Conservation (phyloP, 2,888 invertebrate species). For the Ophion ellenae region DNA sequence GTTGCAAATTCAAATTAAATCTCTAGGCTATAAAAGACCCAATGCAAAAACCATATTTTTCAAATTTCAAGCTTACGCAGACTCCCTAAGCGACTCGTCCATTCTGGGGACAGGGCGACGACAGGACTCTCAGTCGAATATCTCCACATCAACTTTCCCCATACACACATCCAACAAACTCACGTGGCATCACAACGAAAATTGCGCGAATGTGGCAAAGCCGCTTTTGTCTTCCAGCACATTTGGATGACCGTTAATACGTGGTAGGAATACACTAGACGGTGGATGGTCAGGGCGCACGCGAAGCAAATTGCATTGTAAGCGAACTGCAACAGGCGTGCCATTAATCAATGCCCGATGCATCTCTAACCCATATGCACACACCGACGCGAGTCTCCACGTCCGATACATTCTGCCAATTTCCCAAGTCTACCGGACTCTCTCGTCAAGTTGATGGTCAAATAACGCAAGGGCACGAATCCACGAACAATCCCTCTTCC, state of each 20-base stretch:
- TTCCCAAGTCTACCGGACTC: conserved; percentile 74
- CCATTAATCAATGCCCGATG: conserved; percentile 83
- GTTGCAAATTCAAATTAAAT: too few species aligned
- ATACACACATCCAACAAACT: background rate
- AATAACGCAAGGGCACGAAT: conserved; percentile 64
- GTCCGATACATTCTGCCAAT: conserved; percentile 80
- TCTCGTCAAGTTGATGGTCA: conserved; percentile 59
- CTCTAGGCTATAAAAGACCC: too few species aligned
- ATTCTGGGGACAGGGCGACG: too few species aligned
- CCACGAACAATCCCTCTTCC: conserved; percentile 38
- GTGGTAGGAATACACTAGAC: background rate
- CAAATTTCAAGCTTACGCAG: too few species aligned
- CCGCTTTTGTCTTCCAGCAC: background rate
- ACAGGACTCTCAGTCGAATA: too few species aligned
- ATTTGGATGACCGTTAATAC: background rate
- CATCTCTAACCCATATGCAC: conserved; percentile 69
- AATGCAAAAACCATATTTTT: too few species aligned
- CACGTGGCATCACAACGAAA: background rate
- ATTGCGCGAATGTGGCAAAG: background rate
- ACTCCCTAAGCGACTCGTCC: too few species aligned
- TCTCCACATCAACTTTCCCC: background rate
- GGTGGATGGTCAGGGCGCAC: background rate
- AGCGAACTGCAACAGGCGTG: conserved; percentile 83
- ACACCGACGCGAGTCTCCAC: conserved; percentile 54
- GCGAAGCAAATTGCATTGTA: conserved; percentile 83